Evolutionary conservation across 92 coral and sea anemone genomes (phyloP), one percentile per base, ranked within the genome.

Genomic region (Palythoa grandis): DNA sequence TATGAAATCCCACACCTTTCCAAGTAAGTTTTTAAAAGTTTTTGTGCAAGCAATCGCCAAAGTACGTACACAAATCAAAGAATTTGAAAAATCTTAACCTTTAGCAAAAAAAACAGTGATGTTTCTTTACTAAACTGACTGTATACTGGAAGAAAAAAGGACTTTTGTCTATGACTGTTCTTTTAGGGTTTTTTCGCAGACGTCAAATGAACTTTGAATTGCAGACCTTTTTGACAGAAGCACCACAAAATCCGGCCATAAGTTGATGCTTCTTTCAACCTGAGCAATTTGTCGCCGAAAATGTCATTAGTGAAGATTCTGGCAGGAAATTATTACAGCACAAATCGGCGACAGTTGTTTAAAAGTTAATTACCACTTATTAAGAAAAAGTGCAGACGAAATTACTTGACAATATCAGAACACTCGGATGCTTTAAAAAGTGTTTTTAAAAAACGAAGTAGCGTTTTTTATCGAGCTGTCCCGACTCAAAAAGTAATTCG

Each of bases 181-280:
- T 58, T 3, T 15, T 14, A 14, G 65, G 11, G 77, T 1, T 2
- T 72, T 69, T 70, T 22, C 9, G 16, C 74, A 13, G 1, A 11
- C 48, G 40, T 70, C 13, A 58, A 6, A 6, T 58, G 3, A 58
- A 58, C 11, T 14, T 14, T 58, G 16, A 58, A 5, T 14, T 4
- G 75, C 37, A 70, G 52, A 58, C 19, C 65, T 40, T 37, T 17
- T 13, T 70, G 23, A 70, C 74, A 37, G 50, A 15, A 70, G 13
- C 13, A 15, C 75, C 75, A 58, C 65, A 58, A 58, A 57, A 58
- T 14, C 17, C 65, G 4, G 13, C 19, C 37, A 70, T 70, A 37
- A 37, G 75, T 70, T 24, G 43, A 72, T 13, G 77, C 29, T 72
- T 72, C 25, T 72, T 19, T 72, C 56, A 72, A 72, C 77, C 38